phyloP scores from a whole-genome alignment of 2,113 vertebrate species.

The Neotoma lepida region DNA sequence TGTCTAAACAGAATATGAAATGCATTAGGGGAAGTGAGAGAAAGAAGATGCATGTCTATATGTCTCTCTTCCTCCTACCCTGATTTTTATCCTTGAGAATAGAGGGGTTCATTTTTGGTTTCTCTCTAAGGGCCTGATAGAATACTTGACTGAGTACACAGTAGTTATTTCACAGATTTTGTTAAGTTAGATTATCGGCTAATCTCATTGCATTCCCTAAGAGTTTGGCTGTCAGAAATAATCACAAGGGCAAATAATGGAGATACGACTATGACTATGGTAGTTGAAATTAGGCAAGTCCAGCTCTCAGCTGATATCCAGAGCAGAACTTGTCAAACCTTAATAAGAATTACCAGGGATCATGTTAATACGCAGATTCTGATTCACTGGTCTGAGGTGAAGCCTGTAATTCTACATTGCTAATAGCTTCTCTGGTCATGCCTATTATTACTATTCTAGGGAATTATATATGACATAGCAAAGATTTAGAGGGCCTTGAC shows the following conservation, averaged over 20 bases:
- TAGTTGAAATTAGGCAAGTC: constrained; percentile 38
- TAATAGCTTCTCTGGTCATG: not conserved
- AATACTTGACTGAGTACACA: not conserved
- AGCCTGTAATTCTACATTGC: constrained; percentile 2
- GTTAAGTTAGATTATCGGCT: not conserved
- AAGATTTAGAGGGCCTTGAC: constrained; percentile 1
- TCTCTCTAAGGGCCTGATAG: not conserved
- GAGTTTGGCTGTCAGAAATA: not conserved
- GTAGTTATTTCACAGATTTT: not conserved
- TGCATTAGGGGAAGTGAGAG: not conserved
- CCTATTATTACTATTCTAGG: constrained; percentile 6
- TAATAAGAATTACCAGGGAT: not conserved
- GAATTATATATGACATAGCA: not conserved
- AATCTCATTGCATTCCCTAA: not conserved
- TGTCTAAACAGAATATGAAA: constrained; percentile 20
- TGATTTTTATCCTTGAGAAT: constrained; percentile 30
- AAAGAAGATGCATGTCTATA: not conserved
- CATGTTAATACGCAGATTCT: constrained; percentile 19
- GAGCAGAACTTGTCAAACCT: not conserved
- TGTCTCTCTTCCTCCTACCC: not conserved
- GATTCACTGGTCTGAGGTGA: not conserved
- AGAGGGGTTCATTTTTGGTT: not conserved
- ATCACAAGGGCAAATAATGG: not conserved
- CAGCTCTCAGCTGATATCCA: not conserved
- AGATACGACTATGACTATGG: not conserved